Evolutionary conservation across 2,888 invertebrate genomes (phyloP).

Genomic region (Sarcophaga subvicina): DNA sequence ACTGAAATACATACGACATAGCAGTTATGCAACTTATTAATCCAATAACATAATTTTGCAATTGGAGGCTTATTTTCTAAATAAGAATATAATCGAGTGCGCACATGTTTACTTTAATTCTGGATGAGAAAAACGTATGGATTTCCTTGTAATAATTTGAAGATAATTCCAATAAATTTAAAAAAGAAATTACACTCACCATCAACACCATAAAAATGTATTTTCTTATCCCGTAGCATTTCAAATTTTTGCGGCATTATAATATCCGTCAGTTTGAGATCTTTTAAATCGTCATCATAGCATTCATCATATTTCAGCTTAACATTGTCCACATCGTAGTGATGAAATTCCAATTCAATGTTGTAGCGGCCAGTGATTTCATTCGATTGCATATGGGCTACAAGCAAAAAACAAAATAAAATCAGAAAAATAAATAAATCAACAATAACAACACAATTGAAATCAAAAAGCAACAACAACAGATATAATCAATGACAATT

Average conservation of each 20-base stretch:
- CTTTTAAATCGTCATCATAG: constrained; percentile 72
- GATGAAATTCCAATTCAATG: constrained; percentile 77
- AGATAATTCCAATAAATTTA: too few species aligned
- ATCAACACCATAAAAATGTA: constrained; percentile 77
- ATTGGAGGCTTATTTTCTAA: too few species aligned
- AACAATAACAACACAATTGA: not conserved
- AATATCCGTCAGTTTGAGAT: constrained; percentile 75
- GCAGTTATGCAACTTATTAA: too few species aligned
- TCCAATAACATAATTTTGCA: too few species aligned
- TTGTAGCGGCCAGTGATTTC: constrained; percentile 78
- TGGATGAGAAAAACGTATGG: too few species aligned
- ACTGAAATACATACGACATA: too few species aligned
- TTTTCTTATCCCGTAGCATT: constrained; percentile 76
- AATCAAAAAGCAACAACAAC: not conserved
- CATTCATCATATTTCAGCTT: constrained; percentile 70
- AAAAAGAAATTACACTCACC: constrained; percentile 71
- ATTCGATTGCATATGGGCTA: constrained; percentile 79
- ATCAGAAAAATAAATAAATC: constrained; percentile 3
- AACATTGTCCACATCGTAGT: constrained; percentile 74
- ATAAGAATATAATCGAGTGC: too few species aligned
- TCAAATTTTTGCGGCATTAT: constrained; percentile 78
- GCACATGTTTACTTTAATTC: too few species aligned
- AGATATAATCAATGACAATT: constrained; percentile 11
- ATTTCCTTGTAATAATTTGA: too few species aligned
- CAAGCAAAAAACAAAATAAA: constrained; percentile 23